Percentiles rank a stretch among this genome's conserved stretches.
Evolutionary conservation across 2,888 invertebrate species (phyloP).

Genomic region (Leptopilina myrica): DNA sequence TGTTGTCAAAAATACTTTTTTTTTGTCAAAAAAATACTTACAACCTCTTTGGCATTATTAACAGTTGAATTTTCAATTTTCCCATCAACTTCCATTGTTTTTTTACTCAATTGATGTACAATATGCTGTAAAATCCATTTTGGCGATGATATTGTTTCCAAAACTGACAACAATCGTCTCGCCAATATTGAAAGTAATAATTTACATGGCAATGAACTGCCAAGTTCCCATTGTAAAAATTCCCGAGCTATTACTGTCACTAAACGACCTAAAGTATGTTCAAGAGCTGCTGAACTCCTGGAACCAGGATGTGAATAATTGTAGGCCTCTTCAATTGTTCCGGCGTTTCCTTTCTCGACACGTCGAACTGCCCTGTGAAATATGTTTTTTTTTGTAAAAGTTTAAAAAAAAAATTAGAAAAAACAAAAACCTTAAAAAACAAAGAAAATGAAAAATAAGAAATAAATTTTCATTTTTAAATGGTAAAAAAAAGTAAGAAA

Average conservation of each 20-base stretch:
- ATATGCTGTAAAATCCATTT: conserved; percentile 64
- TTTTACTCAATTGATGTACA: conserved; percentile 57
- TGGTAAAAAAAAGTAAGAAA: too few relatives aligned
- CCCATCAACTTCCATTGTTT: conserved; percentile 37
- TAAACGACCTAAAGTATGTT: conserved; percentile 80
- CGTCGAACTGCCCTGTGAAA: conserved; percentile 64
- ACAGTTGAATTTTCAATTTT: conserved; percentile 9
- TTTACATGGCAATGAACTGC: conserved; percentile 83
- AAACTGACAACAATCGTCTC: conserved; percentile 78
- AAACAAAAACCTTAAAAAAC: too few relatives aligned
- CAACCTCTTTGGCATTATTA: conserved; percentile 48
- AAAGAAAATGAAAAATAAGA: too few relatives aligned
- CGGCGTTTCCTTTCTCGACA: conserved; percentile 66
- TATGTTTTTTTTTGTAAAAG: too few relatives aligned
- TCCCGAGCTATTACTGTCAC: conserved; percentile 80
- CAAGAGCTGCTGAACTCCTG: conserved; percentile 73
- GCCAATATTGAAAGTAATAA: conserved; percentile 81
- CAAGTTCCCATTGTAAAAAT: conserved; percentile 83
- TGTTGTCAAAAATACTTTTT: too few relatives aligned
- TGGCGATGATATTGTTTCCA: conserved; percentile 66
- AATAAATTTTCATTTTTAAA: too few relatives aligned
- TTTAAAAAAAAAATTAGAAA: too few relatives aligned
- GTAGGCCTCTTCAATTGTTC: conserved; percentile 68
- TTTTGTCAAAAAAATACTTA: background rate
- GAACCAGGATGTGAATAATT: conserved; percentile 70